A percentile compares a stretch with the other conserved stretches of the same genome.
Evolutionary conservation across 2,113 vertebrate genomes (phyloP).

Genomic region (Puma concolor): DNA sequence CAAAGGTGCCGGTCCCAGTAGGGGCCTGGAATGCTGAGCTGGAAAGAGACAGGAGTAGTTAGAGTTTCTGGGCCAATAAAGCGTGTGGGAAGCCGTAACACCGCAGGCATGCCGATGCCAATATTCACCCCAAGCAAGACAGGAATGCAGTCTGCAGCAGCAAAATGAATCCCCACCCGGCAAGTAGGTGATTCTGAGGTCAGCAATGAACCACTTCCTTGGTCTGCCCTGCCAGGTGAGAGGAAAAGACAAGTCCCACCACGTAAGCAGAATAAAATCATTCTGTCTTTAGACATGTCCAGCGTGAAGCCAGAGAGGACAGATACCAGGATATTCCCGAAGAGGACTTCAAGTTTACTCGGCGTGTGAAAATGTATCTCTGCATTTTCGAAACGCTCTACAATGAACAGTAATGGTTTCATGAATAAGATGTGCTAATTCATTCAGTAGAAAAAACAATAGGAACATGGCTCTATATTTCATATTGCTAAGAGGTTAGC

Average conservation of each 20-base stretch:
- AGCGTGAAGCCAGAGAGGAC: neutral
- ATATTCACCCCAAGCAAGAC: neutral
- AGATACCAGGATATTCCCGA: neutral
- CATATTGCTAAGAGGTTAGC: neutral
- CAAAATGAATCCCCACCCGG: neutral
- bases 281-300: neutral
- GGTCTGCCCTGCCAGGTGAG: neutral
- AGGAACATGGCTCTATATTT: neutral
- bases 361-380: neutral
- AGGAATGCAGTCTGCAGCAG: neutral
- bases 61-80: neutral
- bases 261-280: neutral
- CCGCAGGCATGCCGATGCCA: neutral
- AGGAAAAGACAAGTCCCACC: neutral
- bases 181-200: neutral
- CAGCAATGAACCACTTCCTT: neutral
- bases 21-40: neutral
- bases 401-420: neutral
- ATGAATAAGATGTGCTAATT: neutral
- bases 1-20: neutral
- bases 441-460: neutral
- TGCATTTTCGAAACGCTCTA: neutral
- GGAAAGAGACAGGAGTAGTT: neutral
- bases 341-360: neutral
- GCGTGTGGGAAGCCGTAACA: neutral